Conservation (phyloP, 2,888 invertebrate species). For the Drosophila sordidula region DNA sequence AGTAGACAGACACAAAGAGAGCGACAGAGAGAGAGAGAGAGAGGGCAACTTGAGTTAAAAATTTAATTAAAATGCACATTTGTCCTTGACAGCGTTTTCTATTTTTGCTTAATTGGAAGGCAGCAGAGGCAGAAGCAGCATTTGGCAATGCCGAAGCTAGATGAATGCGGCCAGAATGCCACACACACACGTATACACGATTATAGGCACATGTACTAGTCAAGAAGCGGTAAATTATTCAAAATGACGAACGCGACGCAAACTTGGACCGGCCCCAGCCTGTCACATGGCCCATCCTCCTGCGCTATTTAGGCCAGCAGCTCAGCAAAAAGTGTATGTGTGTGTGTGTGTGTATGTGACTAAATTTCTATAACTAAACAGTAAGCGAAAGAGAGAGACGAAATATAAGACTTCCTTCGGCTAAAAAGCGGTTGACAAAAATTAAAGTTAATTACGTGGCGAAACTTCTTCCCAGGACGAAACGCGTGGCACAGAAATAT, state of each 20-base stretch:
- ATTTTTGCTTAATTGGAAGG: slow-evolving; percentile 74
- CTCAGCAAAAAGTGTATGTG: slow-evolving; percentile 7
- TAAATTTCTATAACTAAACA: slow-evolving; percentile 40
- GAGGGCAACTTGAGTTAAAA: slow-evolving; percentile 45
- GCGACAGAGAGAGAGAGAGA: not conserved
- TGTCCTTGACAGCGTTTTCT: slow-evolving; percentile 79
- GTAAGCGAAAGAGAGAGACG: not conserved
- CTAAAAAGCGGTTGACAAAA: slow-evolving; percentile 15
- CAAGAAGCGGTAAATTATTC: slow-evolving; percentile 55
- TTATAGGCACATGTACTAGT: slow-evolving; percentile 27
- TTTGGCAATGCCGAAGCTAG: slow-evolving; percentile 28
- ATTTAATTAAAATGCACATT: slow-evolving; percentile 81
- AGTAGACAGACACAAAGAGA: not conserved
- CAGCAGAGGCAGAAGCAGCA: slow-evolving; percentile 14
- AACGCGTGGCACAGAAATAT: slow-evolving; percentile 18
- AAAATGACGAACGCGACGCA: slow-evolving; percentile 48
- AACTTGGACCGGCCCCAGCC: slow-evolving; percentile 21
- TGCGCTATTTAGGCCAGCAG: slow-evolving; percentile 27
- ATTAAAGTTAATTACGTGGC: slow-evolving; percentile 51
- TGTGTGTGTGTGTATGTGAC: slow-evolving; percentile 22
- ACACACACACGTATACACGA: slow-evolving; percentile 12
- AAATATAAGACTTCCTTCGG: not conserved
- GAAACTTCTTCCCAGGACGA: slow-evolving; percentile 1
- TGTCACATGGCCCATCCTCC: not conserved
- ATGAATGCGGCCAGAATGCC: slow-evolving; percentile 49